These are phyloP conservation scores for Drosophila mulleri DNA, from an alignment of 2,888 invertebrate species.

Conservation along the genomic window DNA sequence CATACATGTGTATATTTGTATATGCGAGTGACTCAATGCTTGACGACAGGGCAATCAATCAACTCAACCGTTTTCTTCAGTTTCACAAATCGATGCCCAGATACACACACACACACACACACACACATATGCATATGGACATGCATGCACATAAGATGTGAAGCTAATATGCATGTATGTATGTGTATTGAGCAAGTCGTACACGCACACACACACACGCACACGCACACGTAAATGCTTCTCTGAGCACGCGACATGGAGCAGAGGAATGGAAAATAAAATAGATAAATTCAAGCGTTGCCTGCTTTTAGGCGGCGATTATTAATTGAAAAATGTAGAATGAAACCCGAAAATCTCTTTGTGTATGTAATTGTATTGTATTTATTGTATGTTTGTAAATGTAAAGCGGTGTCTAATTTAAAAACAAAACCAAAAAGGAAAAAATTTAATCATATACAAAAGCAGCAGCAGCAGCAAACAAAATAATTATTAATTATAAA, in stretches of 20 bases:
- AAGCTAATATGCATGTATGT: constrained; percentile 17
- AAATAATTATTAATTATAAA: constrained; percentile 35
- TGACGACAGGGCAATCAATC: constrained; percentile 32
- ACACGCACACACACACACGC: constrained; percentile 16
- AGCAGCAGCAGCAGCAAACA: constrained; percentile 14
- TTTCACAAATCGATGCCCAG: constrained; percentile 9
- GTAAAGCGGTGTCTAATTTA: constrained; percentile 70
- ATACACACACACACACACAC: constrained; percentile 3
- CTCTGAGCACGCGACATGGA: background rate
- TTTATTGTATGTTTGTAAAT: constrained; percentile 64
- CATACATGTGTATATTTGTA: background rate
- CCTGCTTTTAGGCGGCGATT: constrained; percentile 48
- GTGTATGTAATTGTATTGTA: constrained; percentile 66
- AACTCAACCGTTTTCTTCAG: constrained; percentile 10
- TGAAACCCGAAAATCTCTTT: constrained; percentile 46
- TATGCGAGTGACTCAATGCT: constrained; percentile 2
- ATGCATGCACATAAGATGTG: too few relatives aligned
- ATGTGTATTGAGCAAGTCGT: constrained; percentile 19
- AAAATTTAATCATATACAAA: constrained; percentile 17
- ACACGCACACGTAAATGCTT: background rate
- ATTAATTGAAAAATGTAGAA: constrained; percentile 21
- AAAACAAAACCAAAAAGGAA: background rate
- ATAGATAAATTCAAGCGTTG: constrained; percentile 16
- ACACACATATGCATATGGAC: constrained; percentile 8
- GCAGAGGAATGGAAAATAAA: constrained; percentile 4